These are phyloP conservation scores for Pteria penguin DNA, from an alignment of 2,888 invertebrate genomes.

Conservation along the genomic window DNA sequence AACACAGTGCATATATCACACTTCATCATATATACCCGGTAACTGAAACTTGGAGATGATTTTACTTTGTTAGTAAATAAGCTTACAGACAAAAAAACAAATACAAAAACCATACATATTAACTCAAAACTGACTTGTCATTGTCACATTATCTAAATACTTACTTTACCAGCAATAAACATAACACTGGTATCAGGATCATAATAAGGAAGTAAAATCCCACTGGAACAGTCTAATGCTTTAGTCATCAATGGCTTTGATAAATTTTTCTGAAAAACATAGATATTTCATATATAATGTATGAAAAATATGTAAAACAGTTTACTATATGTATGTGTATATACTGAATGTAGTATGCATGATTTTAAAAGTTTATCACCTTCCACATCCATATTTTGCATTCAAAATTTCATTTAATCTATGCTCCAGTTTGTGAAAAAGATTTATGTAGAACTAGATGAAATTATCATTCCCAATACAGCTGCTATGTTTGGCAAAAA, in stretches of 20 bases:
- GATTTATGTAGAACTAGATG: too few relatives aligned
- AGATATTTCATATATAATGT: too few relatives aligned
- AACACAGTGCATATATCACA: too few relatives aligned
- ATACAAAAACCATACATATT: too few relatives aligned
- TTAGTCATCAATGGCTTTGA: constrained; percentile 74
- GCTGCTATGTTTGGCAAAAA: too few relatives aligned
- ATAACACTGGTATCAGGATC: constrained; percentile 97
- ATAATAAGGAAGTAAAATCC: constrained; percentile 97
- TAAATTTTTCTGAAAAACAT: constrained; percentile 77
- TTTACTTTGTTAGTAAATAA: too few relatives aligned
- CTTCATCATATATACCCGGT: not conserved
- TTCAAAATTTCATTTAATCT: too few relatives aligned
- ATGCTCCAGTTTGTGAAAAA: too few relatives aligned
- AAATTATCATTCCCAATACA: too few relatives aligned
- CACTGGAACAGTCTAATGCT: constrained; percentile 86
- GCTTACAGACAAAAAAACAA: too few relatives aligned
- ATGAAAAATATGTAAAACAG: too few relatives aligned
- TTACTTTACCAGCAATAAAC: constrained; percentile 93
- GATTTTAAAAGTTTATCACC: not conserved
- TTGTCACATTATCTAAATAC: not conserved
- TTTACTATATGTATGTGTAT: not conserved
- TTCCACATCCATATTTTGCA: too few relatives aligned
- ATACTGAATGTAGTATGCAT: not conserved
- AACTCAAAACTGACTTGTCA: not conserved
- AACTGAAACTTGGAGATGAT: not conserved